phyloP scores from a whole-genome alignment of 2,888 invertebrate genomes.

The Lepidocyrtoides sp. region DNA sequence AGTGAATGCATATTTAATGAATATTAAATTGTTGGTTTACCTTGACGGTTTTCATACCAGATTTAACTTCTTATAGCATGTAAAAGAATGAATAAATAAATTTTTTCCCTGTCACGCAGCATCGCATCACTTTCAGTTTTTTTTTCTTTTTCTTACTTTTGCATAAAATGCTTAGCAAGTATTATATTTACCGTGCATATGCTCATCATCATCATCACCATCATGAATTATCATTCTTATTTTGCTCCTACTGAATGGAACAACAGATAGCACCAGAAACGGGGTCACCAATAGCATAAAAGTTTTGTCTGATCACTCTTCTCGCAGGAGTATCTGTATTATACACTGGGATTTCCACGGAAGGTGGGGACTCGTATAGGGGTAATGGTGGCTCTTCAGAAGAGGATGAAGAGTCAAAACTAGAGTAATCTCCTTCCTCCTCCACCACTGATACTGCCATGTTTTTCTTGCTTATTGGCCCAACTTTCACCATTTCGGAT shows the following conservation, averaged over 20 bases:
- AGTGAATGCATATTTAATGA: too few species aligned
- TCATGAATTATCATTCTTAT: not conserved
- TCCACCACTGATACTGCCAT: not conserved
- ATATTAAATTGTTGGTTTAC: too few species aligned
- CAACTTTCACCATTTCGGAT: constrained; percentile 67
- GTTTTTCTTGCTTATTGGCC: not conserved
- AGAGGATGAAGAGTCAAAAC: constrained; percentile 62
- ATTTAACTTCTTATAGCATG: not conserved
- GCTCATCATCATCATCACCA: not conserved
- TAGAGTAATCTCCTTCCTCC: constrained; percentile 18
- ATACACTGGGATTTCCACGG: constrained; percentile 82
- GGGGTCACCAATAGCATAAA: constrained; percentile 81
- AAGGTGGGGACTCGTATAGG: constrained; percentile 81
- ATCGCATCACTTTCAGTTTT: too few species aligned
- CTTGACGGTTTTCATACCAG: too few species aligned
- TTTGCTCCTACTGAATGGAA: constrained; percentile 81
- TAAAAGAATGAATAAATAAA: constrained; percentile 18
- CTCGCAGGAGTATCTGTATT: constrained; percentile 78
- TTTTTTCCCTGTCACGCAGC: not conserved
- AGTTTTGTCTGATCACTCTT: constrained; percentile 81
- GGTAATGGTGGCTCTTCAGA: constrained; percentile 80
- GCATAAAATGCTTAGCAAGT: too few species aligned
- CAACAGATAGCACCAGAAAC: constrained; percentile 85
- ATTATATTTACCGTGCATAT: not conserved
- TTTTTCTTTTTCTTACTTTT: too few species aligned